A percentile compares a stretch with the other conserved stretches of the same genome.
phyloP scores from a whole-genome alignment of 2,888 invertebrate species.

The Drosophila meridionalis region DNA sequence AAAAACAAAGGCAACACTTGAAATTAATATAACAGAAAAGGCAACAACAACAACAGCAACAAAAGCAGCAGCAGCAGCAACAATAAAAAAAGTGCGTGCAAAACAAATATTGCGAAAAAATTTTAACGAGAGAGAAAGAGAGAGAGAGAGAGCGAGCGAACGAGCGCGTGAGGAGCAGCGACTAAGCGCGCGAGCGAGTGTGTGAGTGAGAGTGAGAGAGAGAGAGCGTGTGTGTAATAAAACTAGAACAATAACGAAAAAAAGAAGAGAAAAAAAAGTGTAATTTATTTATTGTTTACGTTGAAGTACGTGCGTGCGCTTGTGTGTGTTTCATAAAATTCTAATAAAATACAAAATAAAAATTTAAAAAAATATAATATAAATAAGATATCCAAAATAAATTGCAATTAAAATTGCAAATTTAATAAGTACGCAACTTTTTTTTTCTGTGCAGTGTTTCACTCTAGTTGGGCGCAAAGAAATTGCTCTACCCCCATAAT shows the following conservation, averaged over 20 bases:
- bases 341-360: background rate
- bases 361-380: background rate
- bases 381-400: background rate
- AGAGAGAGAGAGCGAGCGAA: background rate
- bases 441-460: conserved; percentile 20
- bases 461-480: conserved; percentile 11
- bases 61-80: background rate
- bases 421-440: background rate
- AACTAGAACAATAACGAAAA: background rate
- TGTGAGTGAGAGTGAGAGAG: background rate
- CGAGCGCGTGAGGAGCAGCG: background rate
- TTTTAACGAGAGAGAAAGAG: conserved; percentile 1
- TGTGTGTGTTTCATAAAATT: conserved; percentile 10
- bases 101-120: conserved; percentile 33
- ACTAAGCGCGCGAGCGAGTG: background rate
- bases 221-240: conserved; percentile 9
- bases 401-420: background rate
- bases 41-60: background rate
- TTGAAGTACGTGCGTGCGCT: conserved; percentile 16
- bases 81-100: conserved; percentile 45
- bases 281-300: conserved; percentile 16
- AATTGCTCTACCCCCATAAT: conserved; percentile 1
- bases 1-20: conserved; percentile 12
- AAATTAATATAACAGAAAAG: conserved; percentile 9
- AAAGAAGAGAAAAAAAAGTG: background rate